Conservation (phyloP, 1,140 invertebrate genomes). For the Lordiphosa collinella region DNA sequence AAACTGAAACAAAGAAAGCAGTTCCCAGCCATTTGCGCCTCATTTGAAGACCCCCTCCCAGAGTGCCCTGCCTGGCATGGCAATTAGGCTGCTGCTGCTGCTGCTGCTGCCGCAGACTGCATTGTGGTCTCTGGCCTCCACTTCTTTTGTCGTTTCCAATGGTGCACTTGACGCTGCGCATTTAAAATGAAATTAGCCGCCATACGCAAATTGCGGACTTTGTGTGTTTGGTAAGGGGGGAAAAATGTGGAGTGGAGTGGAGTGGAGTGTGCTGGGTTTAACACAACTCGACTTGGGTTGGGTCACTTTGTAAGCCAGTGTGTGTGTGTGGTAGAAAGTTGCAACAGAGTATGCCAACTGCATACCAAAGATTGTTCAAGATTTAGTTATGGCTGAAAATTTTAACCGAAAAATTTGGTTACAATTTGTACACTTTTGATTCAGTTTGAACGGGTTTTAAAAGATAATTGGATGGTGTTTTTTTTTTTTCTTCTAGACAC, state of each 20-base stretch:
- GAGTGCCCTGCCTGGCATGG: slow-evolving; percentile 2
- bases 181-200: slow-evolving; percentile 67
- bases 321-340: slow-evolving; percentile 3
- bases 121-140: slow-evolving; percentile 16
- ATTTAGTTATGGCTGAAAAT: background rate
- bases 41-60: slow-evolving; percentile 7
- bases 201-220: slow-evolving; percentile 62
- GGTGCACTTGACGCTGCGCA: slow-evolving; percentile 32
- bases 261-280: background rate
- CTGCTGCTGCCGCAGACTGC: background rate
- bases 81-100: slow-evolving; percentile 2
- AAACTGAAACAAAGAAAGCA: background rate
- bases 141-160: slow-evolving; percentile 25
- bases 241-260: slow-evolving; percentile 4
- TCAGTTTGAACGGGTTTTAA: too few relatives aligned
- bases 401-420: background rate
- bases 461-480: too few relatives aligned
- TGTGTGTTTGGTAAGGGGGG: slow-evolving; percentile 17
- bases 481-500: too few relatives aligned
- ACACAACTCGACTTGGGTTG: slow-evolving; percentile 3
- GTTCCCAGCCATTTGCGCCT: slow-evolving; percentile 29
- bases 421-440: too few relatives aligned
- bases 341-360: slow-evolving; percentile 12
- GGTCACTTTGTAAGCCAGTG: slow-evolving; percentile 1
- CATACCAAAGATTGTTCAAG: slow-evolving; percentile 5